Base-by-base conservation (phyloP, 2,113 vertebrate species). In the Notiomystis cincta region DNA sequence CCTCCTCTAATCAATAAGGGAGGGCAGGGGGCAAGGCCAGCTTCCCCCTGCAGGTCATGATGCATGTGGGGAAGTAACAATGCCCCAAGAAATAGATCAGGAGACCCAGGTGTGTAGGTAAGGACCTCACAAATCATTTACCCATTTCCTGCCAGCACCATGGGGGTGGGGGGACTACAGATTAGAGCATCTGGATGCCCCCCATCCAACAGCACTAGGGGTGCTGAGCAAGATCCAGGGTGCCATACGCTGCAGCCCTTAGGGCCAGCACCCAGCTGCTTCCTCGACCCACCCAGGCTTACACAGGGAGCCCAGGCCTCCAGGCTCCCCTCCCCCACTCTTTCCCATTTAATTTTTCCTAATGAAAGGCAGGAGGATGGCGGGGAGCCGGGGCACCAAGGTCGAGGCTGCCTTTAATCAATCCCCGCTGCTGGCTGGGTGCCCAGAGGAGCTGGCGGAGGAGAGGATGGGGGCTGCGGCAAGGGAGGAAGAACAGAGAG, bases 361-460 rank as follows among this genome's bases (percentile, higher is more conserved):
- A 96, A 96, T 96, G 95, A 96, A 96, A 96, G 96, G 91, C 92
- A 96, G 87, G 87, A 93, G 92, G 93, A 93, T 94, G 96, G 96
- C 69, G 33, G 93, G 93, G 93, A 95, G 95, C 89, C 0, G 87
- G 95, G 95, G 95, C 96, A 96, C 87, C 96, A 96, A 96, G 96
- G 96, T 96, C 95, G 86, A 96, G 96, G 91, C 96, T 96, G 93
- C 72, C 96, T 96, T 96, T 96, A 96, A 96, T 96, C 95, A 96
- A 96, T 96, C 93, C 93, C 89, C 0, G 87, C 87, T 73, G 87
- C 89, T 96, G 95, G 96, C 96, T 91, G 84, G 81, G 83, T 81
- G 96, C 95, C 95, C 80, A 2, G 95, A 95, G 93, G 67, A 96
- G 73, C 65, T 14, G 12, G 81, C 0, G 19, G 90, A 93, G 90